Evolutionary conservation across 2,888 invertebrate genomes (phyloP), one percentile per base, ranked within the genome.

Genomic region (Acrobasis consociella): DNA sequence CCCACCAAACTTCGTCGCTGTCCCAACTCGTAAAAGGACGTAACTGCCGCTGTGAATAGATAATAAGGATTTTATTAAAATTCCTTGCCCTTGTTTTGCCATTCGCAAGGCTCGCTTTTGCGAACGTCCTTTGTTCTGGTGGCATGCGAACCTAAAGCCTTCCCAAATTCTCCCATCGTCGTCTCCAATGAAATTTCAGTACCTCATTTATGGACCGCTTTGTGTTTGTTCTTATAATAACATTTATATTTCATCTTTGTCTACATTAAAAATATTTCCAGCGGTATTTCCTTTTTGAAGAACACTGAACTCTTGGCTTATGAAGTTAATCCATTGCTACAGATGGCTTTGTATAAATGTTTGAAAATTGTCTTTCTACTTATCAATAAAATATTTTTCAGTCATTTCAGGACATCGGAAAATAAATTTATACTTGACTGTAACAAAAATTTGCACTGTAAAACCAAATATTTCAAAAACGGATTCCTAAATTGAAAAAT

Each of bases 11-110:
- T 86, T 85, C 72, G 73, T 71, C 80, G 77, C 80, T 82, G 74
- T 83, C 82, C 62, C 78, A 75, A 78, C 83, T 88, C 88, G 85
- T 90, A 88, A 89, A 89, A 88, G 87, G 81, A 81, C 83, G 83
- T 85, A 83, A 89, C 86, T 85, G 84, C 82, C 83, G 82, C 81
- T 82, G 79, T 87, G 89, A 91, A 90, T 91, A 89, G 87, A 86
- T 89, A 90, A 90, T 89, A 89, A 87, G 88, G 85, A 83, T 90
- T 90, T 88, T 90, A 91, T 90, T 89, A 91, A 91, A 90, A 89
- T 90, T 89, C 87, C 88, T 85, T 84, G 85, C 78, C 86, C 87
- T 87, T 89, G 86, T 89, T 86, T 85, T 81, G 84, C 80, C 77
- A 80, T 85, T 84, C 78, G 80, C 73, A 76, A 75, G 84, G 77